Percentiles rank a stretch among this genome's conserved stretches.
phyloP scores from a whole-genome alignment of 1,140 invertebrate species.

The Metaphire vulgaris region DNA sequence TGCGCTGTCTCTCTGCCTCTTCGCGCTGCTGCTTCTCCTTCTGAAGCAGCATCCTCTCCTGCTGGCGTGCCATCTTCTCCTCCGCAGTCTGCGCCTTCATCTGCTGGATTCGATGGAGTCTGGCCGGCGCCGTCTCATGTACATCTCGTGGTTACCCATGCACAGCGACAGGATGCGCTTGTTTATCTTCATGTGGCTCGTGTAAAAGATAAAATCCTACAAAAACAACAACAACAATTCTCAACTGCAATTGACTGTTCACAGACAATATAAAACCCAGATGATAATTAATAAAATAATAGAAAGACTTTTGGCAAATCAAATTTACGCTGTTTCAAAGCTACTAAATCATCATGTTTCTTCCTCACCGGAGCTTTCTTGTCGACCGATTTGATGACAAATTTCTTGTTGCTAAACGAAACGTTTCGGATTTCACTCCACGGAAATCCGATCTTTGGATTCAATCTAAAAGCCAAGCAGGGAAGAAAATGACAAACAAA shows the following conservation, averaged over 20 bases:
- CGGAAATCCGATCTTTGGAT: slow-evolving; percentile 92
- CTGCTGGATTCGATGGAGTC: slow-evolving; percentile 98
- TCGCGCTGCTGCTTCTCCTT: slow-evolving; percentile 43
- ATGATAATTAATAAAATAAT: too few relatives aligned
- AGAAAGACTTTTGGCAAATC: too few relatives aligned
- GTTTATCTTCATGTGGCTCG: slow-evolving; percentile 91
- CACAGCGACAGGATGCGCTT: slow-evolving; percentile 90
- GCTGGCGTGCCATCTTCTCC: slow-evolving; percentile 64
- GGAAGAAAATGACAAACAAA: slow-evolving; percentile 30
- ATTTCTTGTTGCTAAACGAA: slow-evolving; percentile 98
- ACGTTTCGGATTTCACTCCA: slow-evolving; percentile 99
- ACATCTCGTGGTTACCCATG: slow-evolving; percentile 97
- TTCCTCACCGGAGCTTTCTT: slow-evolving; percentile 81
- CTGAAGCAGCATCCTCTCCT: slow-evolving; percentile 39
- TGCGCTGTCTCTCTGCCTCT: slow-evolving; percentile 43
- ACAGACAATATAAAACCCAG: too few relatives aligned
- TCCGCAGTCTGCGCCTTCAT: slow-evolving; percentile 96
- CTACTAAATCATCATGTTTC: not conserved
- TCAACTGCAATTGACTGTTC: too few relatives aligned
- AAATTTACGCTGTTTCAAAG: not conserved
- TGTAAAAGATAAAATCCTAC: slow-evolving; percentile 96
- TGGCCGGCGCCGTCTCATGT: slow-evolving; percentile 90
- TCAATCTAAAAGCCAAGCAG: slow-evolving; percentile 52
- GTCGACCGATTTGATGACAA: slow-evolving; percentile 99
- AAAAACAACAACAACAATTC: too few relatives aligned